Percentiles rank a stretch among this genome's conserved stretches.
Conservation (phyloP, 2,797 vertebrate species). For the Vultur gryphus region DNA sequence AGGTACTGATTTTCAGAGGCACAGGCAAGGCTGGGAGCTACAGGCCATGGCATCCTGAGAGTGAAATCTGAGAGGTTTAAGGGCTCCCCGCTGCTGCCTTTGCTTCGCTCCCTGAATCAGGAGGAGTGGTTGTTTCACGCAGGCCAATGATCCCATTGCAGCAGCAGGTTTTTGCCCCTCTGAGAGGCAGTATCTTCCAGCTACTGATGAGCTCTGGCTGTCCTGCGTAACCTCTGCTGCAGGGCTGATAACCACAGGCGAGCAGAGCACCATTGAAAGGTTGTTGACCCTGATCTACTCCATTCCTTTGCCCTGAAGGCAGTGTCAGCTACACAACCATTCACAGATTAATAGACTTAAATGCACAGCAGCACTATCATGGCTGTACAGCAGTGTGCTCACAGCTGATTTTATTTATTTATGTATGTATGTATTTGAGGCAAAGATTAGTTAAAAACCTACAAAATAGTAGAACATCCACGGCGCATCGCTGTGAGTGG, state of each 20-base stretch:
- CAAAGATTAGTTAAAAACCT: background rate
- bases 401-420: background rate
- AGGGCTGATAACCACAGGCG: background rate
- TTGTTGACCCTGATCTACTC: background rate
- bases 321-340: background rate
- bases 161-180: background rate
- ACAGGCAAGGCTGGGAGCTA: background rate
- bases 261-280: background rate
- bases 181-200: background rate
- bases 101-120: background rate
- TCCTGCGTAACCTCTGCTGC: background rate
- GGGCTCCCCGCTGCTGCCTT: background rate
- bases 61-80: background rate
- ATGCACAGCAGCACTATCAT: background rate
- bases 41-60: background rate
- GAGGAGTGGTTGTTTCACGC: background rate
- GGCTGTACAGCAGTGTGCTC: background rate
- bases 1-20: background rate
- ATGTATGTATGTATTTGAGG: background rate
- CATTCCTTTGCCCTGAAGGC: constrained; percentile 14
- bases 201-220: background rate
- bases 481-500: background rate
- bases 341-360: constrained; percentile 3
- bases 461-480: background rate
- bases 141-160: background rate